A percentile compares a stretch with the other conserved stretches of the same genome.
Evolutionary conservation across 1,140 invertebrate species (phyloP).

Genomic region (Camponotus pennsylvanicus): DNA sequence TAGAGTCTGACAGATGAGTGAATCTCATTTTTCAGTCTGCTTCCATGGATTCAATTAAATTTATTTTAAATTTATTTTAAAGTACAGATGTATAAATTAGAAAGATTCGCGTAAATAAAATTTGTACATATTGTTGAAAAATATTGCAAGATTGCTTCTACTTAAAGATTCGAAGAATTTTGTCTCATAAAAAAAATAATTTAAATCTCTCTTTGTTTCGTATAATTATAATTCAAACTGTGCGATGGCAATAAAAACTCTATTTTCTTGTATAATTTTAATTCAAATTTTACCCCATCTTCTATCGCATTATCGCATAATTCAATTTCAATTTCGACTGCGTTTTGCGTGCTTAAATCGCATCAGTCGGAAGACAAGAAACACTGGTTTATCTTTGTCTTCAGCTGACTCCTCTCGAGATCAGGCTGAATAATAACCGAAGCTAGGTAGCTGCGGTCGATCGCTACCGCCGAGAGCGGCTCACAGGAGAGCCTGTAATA

Average conservation of each 20-base stretch:
- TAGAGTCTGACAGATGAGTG: background rate
- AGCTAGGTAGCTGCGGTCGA: slow-evolving; percentile 55
- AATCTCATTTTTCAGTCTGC: background rate
- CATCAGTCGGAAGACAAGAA: slow-evolving; percentile 28
- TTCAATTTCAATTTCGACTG: slow-evolving; percentile 5
- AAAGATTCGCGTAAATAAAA: background rate
- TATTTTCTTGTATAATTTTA: background rate
- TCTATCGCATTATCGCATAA: background rate
- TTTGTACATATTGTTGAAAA: background rate
- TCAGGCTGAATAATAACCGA: slow-evolving; percentile 48
- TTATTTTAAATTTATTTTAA: background rate
- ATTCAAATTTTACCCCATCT: background rate
- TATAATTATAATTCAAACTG: background rate
- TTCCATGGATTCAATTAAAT: background rate
- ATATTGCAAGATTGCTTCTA: background rate
- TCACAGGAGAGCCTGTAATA: slow-evolving; percentile 72
- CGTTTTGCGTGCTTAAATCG: slow-evolving; percentile 44
- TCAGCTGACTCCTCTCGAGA: slow-evolving; percentile 43
- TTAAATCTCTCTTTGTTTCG: background rate
- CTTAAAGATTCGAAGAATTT: background rate
- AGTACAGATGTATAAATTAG: background rate
- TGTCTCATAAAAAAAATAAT: background rate
- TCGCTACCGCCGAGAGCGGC: slow-evolving; percentile 44
- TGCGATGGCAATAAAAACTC: background rate
- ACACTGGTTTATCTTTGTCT: slow-evolving; percentile 49